Conservation (phyloP, 2,797 vertebrate genomes). For the Rhinatrema bivittatum region DNA sequence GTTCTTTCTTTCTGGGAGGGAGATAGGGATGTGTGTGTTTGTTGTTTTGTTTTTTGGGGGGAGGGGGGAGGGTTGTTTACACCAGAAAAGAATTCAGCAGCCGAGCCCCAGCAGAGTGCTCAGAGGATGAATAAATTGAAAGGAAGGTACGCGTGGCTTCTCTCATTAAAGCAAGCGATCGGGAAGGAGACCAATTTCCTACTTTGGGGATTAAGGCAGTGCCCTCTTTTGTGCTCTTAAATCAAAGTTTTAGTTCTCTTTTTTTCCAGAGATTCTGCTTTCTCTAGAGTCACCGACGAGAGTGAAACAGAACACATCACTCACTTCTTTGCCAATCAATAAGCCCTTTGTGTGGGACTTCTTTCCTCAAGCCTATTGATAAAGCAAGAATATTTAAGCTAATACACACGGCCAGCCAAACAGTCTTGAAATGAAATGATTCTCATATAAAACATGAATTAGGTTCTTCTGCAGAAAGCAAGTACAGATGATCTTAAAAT, state of each 20-base stretch:
- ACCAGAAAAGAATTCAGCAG: conserved; percentile 34
- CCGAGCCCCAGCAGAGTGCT: conserved; percentile 15
- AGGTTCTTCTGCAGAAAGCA: conserved; percentile 15
- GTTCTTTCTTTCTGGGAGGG: neutral
- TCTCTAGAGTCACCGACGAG: conserved; percentile 33
- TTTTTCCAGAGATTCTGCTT: conserved; percentile 6
- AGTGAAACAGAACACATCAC: conserved; percentile 23
- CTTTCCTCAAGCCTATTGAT: conserved; percentile 29
- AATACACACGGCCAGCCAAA: conserved; percentile 30
- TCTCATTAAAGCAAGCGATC: conserved; percentile 54
- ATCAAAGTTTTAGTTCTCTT: conserved; percentile 47
- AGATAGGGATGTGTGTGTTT: no score
- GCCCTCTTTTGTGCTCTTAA: conserved; percentile 54
- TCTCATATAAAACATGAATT: conserved; percentile 9
- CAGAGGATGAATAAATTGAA: conserved; percentile 29
- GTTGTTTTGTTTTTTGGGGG: no score
- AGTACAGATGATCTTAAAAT: conserved; percentile 14
- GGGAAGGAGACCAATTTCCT: conserved; percentile 65
- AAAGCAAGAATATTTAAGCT: conserved; percentile 25
- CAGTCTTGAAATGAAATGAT: conserved; percentile 34
- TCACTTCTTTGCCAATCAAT: conserved; percentile 38
- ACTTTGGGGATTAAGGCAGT: conserved; percentile 61
- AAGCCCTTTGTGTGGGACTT: conserved; percentile 27
- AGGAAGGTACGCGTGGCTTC: conserved; percentile 28
- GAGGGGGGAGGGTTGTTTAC: no score